These are phyloP conservation scores for Melinaea marsaeus DNA, from an alignment of 2,888 invertebrate genomes.

Conservation along the genomic window DNA sequence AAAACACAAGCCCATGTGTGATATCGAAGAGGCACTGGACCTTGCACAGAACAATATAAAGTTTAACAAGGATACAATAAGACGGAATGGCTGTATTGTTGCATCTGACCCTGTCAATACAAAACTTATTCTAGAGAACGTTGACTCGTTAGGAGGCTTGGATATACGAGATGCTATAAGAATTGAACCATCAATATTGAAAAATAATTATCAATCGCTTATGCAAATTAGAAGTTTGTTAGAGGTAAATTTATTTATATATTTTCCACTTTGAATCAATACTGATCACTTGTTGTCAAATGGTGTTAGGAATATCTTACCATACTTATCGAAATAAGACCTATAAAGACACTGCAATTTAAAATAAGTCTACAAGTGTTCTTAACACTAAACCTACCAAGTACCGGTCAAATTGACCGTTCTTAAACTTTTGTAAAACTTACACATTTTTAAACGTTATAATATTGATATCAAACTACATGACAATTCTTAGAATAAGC, in stretches of 20 bases:
- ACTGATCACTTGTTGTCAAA: no score
- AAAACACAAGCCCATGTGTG: conserved; percentile 62
- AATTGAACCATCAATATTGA: conserved; percentile 80
- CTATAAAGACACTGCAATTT: no score
- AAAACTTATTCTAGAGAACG: conserved; percentile 72
- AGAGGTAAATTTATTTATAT: conserved; percentile 47
- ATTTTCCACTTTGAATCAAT: not conserved
- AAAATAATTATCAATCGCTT: conserved; percentile 76
- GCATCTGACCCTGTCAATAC: conserved; percentile 78
- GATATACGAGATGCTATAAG: conserved; percentile 75
- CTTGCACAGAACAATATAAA: conserved; percentile 77
- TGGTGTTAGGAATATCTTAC: no score
- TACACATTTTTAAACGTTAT: no score
- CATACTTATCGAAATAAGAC: no score
- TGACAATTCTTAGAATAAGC: no score
- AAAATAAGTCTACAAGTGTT: no score
- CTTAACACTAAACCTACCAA: no score
- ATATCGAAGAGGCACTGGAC: conserved; percentile 75
- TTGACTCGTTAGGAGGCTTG: conserved; percentile 73
- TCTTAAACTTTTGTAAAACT: no score
- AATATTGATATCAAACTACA: no score
- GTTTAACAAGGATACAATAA: conserved; percentile 72
- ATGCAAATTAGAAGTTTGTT: conserved; percentile 75
- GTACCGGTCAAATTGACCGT: no score
- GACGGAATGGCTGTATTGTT: conserved; percentile 79